Evolutionary conservation across 2,113 vertebrate genomes (phyloP), one percentile per base, ranked within the genome.

Genomic region (Dunckerocampus dactyliophorus): DNA sequence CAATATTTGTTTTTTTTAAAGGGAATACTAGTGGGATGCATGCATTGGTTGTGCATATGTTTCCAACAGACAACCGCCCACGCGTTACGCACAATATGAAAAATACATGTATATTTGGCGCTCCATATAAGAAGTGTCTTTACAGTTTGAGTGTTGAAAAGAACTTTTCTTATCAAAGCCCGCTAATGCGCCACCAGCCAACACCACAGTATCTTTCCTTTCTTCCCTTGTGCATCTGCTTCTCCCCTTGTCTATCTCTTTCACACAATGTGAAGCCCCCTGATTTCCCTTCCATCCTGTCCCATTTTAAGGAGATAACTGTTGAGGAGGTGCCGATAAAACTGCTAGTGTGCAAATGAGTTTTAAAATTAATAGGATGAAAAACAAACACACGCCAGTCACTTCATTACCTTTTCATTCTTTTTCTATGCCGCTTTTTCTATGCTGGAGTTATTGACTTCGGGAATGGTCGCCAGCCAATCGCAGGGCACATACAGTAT

Each of bases 301-400:
- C 83, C 83, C 80, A 81, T 79, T 84, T 87, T 82, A 65, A 82
- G 59, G 31, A 60, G 71, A 79, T 78, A 82, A 78, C 65, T 64
- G 54, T 70, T 47, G 68, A 85, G 70, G 69, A 77, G 75, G 67
- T 59, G 65, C n/a, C 58, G 72, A 81, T 79, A 75, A 71, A 77
- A 76, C 55, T 64, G 34, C 58, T 47, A 59, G 63, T 58, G 50
- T 72, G 57, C 6, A 20, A 58, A 48, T 66, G 48, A 37, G 47
- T 50, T 14, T 56, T 13, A 56, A 42, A 39, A 20, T 13, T 42
- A 42, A 43, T 43, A 1, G 4, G 13, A 43, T 43, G 39, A 43
- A 43, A 19, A 37, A 37, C 31, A 34, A 37, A 11, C 17, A n/a
- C 12, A 55, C 5, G 24, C 15, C 11, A 6, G n/a, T 10, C 28